phyloP scores from a whole-genome alignment of 2,888 invertebrate genomes.

The Ornithoptera priamus region DNA sequence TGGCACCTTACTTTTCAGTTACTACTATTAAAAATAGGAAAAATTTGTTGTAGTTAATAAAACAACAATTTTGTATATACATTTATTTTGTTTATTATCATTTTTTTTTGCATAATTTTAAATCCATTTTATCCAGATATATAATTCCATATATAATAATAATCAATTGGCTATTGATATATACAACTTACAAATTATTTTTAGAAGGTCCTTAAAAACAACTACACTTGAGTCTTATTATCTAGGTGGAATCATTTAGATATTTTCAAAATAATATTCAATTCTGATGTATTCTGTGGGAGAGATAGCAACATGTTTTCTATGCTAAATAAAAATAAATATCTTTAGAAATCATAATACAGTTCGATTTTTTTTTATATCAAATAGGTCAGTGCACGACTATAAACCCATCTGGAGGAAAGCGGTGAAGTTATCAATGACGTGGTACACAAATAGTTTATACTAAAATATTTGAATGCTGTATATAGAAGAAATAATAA shows the following conservation, averaged over 20 bases:
- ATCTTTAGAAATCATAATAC: too few species aligned
- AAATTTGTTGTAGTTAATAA: background rate
- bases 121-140: conserved; percentile 56
- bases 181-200: conserved; percentile 65
- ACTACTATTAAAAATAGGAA: too few species aligned
- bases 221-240: conserved; percentile 71
- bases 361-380: background rate
- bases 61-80: conserved; percentile 52
- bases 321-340: conserved; percentile 10
- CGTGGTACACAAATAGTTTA: too few species aligned
- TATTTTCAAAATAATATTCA: conserved; percentile 37
- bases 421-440: too few species aligned
- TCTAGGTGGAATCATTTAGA: conserved; percentile 71
- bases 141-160: conserved; percentile 65
- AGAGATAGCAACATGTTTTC: conserved; percentile 28
- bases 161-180: conserved; percentile 69
- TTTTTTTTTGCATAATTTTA: conserved; percentile 59
- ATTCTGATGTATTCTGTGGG: conserved; percentile 6
- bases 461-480: too few species aligned
- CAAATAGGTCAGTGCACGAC: too few species aligned
- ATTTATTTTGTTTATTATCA: conserved; percentile 47
- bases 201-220: conserved; percentile 64
- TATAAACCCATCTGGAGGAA: too few species aligned
- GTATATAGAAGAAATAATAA: background rate
- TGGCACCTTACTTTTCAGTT: too few species aligned